These are phyloP conservation scores for Melanotaenia duboulayi DNA, from an alignment of 2,113 vertebrate species.

Conservation along the genomic window DNA sequence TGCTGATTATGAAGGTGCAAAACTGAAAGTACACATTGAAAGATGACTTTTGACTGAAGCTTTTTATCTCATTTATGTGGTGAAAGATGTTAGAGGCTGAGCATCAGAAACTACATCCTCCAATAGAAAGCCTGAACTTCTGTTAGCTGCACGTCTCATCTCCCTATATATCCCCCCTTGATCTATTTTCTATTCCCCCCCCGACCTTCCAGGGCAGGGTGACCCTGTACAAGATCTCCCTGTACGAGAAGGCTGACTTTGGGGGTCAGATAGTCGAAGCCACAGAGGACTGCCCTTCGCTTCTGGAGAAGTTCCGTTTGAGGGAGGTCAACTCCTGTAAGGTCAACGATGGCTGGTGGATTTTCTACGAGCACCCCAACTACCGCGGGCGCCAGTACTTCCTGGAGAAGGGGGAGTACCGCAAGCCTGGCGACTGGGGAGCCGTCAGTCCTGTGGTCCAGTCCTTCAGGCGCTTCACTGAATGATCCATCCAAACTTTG, in stretches of 20 bases:
- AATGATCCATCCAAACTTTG: conserved; percentile 30
- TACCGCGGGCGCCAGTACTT: conserved; percentile 92
- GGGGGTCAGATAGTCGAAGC: conserved; percentile 89
- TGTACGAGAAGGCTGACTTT: conserved; percentile 93
- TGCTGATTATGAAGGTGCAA: neutral
- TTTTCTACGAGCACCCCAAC: conserved; percentile 93
- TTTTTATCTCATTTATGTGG: too few relatives aligned
- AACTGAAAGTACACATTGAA: neutral
- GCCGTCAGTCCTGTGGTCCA: conserved; percentile 85
- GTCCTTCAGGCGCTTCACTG: conserved; percentile 87
- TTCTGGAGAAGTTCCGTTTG: conserved; percentile 88
- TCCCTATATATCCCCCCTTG: conserved; percentile 27
- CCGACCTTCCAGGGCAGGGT: conserved; percentile 80
- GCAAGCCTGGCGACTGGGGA: conserved; percentile 91
- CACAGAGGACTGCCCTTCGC: conserved; percentile 90
- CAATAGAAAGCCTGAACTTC: neutral
- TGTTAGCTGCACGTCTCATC: conserved; percentile 26
- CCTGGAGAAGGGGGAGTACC: conserved; percentile 93
- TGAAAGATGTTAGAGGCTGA: too few relatives aligned
- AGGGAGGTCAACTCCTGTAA: conserved; percentile 91
- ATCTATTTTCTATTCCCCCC: conserved; percentile 15
- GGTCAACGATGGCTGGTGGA: conserved; percentile 91
- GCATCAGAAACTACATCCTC: too few relatives aligned
- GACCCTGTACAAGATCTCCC: conserved; percentile 88
- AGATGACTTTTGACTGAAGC: neutral